Conservation (phyloP, 2,113 vertebrate species). For the Corydoras sp. region DNA sequence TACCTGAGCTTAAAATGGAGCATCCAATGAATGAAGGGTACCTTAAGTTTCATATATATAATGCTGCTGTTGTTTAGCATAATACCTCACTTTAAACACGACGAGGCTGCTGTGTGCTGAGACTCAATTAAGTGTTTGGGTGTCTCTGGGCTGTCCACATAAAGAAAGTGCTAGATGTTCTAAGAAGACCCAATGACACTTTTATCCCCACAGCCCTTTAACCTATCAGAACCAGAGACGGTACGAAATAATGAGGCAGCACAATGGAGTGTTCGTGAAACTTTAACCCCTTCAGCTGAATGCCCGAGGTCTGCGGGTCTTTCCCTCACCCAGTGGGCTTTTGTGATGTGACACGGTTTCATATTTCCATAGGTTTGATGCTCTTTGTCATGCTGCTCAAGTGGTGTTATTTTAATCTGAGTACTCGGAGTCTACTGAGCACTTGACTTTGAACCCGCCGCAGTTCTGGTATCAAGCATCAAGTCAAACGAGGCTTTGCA, state of each 20-base stretch:
- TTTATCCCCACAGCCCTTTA: constrained; percentile 10
- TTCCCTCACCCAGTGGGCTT: not conserved
- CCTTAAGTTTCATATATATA: too few species aligned
- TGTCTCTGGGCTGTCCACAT: not conserved
- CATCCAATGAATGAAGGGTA: too few species aligned
- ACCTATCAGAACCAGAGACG: constrained; percentile 1
- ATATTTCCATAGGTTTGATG: not conserved
- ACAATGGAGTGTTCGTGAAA: not conserved
- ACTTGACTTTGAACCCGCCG: constrained; percentile 25
- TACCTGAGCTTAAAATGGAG: too few species aligned
- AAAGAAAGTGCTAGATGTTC: constrained; percentile 1
- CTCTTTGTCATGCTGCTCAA: constrained; percentile 13
- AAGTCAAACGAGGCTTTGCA: constrained; percentile 2
- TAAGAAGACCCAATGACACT: constrained; percentile 14
- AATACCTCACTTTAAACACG: not conserved
- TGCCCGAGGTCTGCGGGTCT: not conserved
- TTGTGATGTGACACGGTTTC: constrained; percentile 23
- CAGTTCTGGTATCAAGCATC: not conserved
- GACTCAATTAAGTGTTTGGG: not conserved
- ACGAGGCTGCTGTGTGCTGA: not conserved
- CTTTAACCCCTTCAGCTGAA: constrained; percentile 7
- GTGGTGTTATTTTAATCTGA: constrained; percentile 21
- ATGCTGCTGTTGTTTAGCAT: not conserved
- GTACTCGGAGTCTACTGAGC: not conserved
- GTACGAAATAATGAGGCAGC: not conserved